Base-by-base conservation (phyloP, 1,140 invertebrate species). In the Papilio polyxenes region DNA sequence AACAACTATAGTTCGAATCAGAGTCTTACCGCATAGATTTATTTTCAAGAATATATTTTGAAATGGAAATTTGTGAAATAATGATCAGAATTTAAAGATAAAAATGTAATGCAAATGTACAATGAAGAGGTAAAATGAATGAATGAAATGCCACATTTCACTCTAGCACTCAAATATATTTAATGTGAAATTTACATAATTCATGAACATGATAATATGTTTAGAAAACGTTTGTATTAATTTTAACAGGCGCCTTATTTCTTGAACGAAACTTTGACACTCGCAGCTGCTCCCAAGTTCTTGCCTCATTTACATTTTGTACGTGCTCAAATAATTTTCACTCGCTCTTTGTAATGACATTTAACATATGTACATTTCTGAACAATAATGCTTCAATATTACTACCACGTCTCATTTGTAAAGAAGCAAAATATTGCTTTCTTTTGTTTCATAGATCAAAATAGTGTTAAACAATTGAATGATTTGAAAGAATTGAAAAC, bases 301-400 rank as follows among this genome's bases (percentile, higher is more conserved):
- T 77, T 79, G 76, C 76, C 53, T 62, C 76, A 79, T 79, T 79
- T 62, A 31, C 76, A 79, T 79, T 79, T 79, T 79, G 76, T 79
- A 79, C 76, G 37, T 79, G 76, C 76, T 10, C 15, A 79, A 79
- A 79, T 79, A 79, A 79, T 79, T 79, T 79, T 62, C 53, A 59
- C 76, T 62, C 51, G 51, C 53, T 59, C 51, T 79, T 37, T 79
- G 37, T 59, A 62, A 79, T 62, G 76, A 79, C 53, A 62, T 79
- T 62, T 37, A 79, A 59, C 76, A 44, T 62, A 44, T 31, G 53
- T 59, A 59, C 51, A 31, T 11, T 62, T 31, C 31, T 17, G 23
- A 79, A 62, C 13, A 79, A 62, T 31, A 9, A 31, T 20, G 10
- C 37, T 79, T 79, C 23, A 15, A 72, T 4, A 72, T 72, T 72